Evolutionary conservation across 2,888 invertebrate species (phyloP), one percentile per base, ranked within the genome.

Genomic region (Aphidoletes aphidimyza): DNA sequence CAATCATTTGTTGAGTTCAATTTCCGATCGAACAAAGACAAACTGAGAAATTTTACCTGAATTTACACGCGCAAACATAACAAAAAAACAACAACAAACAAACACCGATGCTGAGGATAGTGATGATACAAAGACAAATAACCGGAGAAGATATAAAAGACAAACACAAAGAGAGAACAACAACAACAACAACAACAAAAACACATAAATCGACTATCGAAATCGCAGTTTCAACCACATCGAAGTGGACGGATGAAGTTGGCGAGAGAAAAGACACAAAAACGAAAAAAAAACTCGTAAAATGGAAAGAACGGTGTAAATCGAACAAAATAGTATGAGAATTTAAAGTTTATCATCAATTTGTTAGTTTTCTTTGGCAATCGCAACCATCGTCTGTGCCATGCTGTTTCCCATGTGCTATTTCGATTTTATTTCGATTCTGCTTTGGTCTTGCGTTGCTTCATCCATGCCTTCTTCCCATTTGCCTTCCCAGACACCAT

Each of bases 281-380:
- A n/a, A 36, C 1, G 36, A 14, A 78, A 5, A 78, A n/a, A 17
- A 78, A 81, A 34, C 3, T 54, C 54, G 54, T 54, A 54, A 54
- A 69, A 69, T 69, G 34, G 34, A 69, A 30, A 37, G 37, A 37
- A 81, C 22, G 81, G 36, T 81, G 81, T 37, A 22, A 81, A 37
- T 37, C 81, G 81, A 81, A 37, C 81, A 36, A 54, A 81, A 81
- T 37, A 37, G 37, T 37, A 9, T 81, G 81, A 81, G 81, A 81
- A 19, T 81, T 8, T 37, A 81, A 37, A 81, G 69, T 69, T 81
- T 81, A 81, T 81, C 81, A 37, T 81, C 81, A 81, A 81, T 81
- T 81, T 81, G 81, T 81, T 81, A 81, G 81, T 69, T 69, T 69
- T 69, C 69, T 26, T 69, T 69, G 11, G 69, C 69, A 69, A 69